Conservation (phyloP, 2,888 invertebrate species). For the Mylabris sibirica region DNA sequence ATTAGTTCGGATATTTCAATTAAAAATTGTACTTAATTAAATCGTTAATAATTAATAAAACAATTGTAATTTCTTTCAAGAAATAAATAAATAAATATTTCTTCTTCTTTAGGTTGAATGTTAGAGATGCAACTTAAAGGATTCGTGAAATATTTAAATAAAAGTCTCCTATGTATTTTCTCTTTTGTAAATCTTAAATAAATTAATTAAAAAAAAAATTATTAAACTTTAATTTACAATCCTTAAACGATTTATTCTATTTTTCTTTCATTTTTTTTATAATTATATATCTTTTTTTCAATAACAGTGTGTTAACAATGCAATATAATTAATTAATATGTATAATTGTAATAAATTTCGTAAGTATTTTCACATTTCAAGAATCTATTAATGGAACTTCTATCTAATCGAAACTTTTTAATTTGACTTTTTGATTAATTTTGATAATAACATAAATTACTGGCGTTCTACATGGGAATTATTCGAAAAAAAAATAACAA, state of each 20-base stretch:
- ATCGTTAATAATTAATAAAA: constrained; percentile 2
- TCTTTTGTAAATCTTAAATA: constrained; percentile 22
- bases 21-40: constrained; percentile 46
- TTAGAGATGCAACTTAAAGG: constrained; percentile 23
- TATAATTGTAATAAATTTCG: constrained; percentile 43
- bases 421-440: constrained; percentile 41
- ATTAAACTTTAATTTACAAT: constrained; percentile 25
- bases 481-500: too few relatives aligned
- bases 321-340: constrained; percentile 45
- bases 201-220: constrained; percentile 12
- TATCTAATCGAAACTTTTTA: constrained; percentile 42
- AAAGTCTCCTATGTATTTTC: constrained; percentile 27
- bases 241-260: constrained; percentile 45
- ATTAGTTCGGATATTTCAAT: constrained; percentile 46
- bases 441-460: constrained; percentile 17
- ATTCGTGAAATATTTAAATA: constrained; percentile 20
- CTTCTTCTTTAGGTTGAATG: constrained; percentile 38
- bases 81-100: constrained; percentile 26
- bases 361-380: constrained; percentile 42
- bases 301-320: constrained; percentile 54
- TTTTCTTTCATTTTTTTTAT: constrained; percentile 44
- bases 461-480: constrained; percentile 16
- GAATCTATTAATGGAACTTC: constrained; percentile 42
- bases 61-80: constrained; percentile 8
- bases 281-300: constrained; percentile 45